Evolutionary conservation across 1,140 invertebrate species (phyloP).

Genomic region (Philotrypesis tridentata): DNA sequence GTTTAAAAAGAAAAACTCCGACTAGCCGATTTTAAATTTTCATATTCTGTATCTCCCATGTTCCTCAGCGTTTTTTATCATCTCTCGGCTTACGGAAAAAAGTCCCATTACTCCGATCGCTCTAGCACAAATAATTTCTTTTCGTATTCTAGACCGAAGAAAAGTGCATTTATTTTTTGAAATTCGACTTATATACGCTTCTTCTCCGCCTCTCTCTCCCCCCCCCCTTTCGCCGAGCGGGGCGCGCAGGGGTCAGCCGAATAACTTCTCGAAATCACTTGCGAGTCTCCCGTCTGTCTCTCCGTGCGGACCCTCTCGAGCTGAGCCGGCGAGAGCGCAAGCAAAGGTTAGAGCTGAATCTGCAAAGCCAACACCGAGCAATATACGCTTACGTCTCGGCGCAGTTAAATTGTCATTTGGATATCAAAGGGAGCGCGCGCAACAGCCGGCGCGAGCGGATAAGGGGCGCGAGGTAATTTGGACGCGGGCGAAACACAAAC

Average conservation of each 20-base stretch:
- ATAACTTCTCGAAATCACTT: background rate
- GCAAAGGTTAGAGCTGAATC: conserved; percentile 17
- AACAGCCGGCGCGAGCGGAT: conserved; percentile 67
- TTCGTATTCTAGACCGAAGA: no score
- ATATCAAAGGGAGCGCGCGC: conserved; percentile 70
- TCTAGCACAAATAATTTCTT: no score
- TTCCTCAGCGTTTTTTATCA: no score
- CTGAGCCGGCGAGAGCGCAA: background rate
- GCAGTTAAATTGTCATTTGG: conserved; percentile 73
- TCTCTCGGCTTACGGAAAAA: no score
- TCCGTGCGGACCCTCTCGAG: background rate
- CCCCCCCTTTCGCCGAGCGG: background rate
- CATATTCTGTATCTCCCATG: no score
- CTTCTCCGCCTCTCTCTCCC: background rate
- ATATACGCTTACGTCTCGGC: conserved; percentile 40
- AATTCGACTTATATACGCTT: no score
- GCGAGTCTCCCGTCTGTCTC: no score
- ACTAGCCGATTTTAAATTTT: no score
- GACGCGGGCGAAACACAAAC: conserved; percentile 69
- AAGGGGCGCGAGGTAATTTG: conserved; percentile 72
- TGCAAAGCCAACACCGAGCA: background rate
- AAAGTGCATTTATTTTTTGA: no score
- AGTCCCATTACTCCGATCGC: no score
- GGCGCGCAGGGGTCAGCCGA: background rate
- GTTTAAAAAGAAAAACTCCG: no score